Evolutionary conservation across 1,140 invertebrate species (phyloP), one percentile per base, ranked within the genome.

Genomic region (Monomorium pharaonis): DNA sequence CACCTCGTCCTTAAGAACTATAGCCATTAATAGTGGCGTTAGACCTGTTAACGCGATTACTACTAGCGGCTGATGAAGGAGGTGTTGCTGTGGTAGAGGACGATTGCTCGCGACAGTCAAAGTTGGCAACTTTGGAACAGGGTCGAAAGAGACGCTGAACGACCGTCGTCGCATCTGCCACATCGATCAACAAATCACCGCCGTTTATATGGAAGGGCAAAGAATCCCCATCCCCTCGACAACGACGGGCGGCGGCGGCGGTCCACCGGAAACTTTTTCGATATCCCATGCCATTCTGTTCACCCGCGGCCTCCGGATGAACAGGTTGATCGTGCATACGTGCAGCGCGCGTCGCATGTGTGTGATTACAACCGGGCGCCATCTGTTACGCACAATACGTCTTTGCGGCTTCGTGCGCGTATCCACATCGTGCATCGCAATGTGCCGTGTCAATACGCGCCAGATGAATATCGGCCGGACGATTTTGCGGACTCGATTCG

Each of bases 191-290:
- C 67, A 58, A 83, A 58, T 80, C 77, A 16, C 2, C 30, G 12
- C 54, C 33, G 21, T 47, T 30, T 21, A 33, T 63, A 56, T 37
- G 37, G 16, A 18, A 37, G 21, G n/a, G 54, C 54, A 27, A 58
- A 60, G 54, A 24, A 33, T 18, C 21, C 14, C 37, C 27, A 4
- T 1, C 72, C 49, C 37, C 37, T 37, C 37, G 37, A 37, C 1
- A 37, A 37, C 49, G n/a, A 7, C 3, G 10, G 49, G 7, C 3
- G 10, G 49, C 33, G 21, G 1, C 16, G 16, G 9, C 58, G 12
- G 7, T 33, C n/a, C n/a, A n/a, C 60, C 44, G n/a, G 30, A 80
- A 54, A 80, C 63, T 81, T 81, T 81, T 81, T 81, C 78, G 49
- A 81, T 81, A 56, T 80, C 77, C 51, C 37, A 21, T 37, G 24